Evolutionary conservation across 2,888 invertebrate genomes (phyloP).

Genomic region (Drosophila helvetica): DNA sequence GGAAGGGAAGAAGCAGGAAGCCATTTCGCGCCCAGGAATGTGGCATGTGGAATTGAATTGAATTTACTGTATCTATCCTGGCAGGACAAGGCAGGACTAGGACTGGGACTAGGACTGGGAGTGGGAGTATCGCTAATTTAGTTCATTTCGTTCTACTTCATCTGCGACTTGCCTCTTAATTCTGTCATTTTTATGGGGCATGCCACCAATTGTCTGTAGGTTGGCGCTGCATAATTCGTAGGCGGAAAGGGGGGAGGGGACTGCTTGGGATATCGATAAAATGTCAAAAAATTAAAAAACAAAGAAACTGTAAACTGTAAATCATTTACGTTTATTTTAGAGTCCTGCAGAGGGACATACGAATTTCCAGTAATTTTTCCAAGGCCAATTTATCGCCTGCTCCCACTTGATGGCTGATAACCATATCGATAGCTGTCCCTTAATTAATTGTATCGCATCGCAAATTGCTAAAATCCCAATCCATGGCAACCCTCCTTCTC

Average conservation of each 20-base stretch:
- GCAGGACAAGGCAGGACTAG: neutral
- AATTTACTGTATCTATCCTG: slow-evolving; percentile 1
- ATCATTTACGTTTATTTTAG: too few species aligned
- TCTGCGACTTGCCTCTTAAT: slow-evolving; percentile 1
- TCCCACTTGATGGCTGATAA: neutral
- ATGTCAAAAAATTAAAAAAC: too few species aligned
- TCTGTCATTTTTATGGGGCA: slow-evolving; percentile 23
- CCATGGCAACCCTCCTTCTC: neutral
- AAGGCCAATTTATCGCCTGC: neutral
- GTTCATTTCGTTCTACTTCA: neutral
- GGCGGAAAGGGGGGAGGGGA: neutral
- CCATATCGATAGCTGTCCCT: neutral
- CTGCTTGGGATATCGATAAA: too few species aligned
- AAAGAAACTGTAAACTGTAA: too few species aligned
- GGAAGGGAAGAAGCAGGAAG: neutral
- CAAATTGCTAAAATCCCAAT: neutral
- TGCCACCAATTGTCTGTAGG: neutral
- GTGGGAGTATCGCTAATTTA: neutral
- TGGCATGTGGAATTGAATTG: slow-evolving; percentile 16
- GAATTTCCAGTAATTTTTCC: too few species aligned
- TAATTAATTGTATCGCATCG: slow-evolving; percentile 22
- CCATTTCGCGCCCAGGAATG: slow-evolving; percentile 10
- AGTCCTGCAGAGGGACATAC: too few species aligned
- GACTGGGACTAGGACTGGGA: neutral
- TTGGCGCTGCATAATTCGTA: neutral